Evolutionary conservation across 2,113 vertebrate genomes (phyloP).

Genomic region (Emberiza fucata): DNA sequence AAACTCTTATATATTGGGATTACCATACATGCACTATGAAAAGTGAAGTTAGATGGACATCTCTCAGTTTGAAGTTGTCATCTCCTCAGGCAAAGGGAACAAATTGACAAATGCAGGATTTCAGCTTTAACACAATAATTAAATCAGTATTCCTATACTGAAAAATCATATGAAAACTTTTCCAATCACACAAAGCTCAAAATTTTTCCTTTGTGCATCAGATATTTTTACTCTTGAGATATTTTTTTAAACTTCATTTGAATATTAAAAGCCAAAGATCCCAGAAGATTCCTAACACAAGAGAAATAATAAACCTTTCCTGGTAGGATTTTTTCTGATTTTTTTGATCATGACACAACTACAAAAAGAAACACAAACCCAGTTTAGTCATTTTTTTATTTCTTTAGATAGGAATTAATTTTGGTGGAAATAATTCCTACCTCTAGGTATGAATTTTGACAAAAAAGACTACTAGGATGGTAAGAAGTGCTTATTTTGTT

Average conservation of each 20-base stretch:
- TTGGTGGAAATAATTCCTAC: not conserved
- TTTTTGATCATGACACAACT: not conserved
- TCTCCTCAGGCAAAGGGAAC: not conserved
- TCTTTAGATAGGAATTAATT: not conserved
- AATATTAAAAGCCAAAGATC: not conserved
- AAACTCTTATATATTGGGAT: not conserved
- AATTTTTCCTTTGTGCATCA: not conserved
- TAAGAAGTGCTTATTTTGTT: not conserved
- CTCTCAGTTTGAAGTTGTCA: not conserved
- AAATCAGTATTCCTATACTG: not conserved
- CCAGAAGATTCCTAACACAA: not conserved
- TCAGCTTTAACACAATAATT: not conserved
- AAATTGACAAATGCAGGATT: not conserved
- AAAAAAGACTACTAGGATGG: not conserved
- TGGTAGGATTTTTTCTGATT: not conserved
- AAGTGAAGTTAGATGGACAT: not conserved
- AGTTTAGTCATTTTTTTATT: not conserved
- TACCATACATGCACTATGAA: not conserved
- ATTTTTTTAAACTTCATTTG: not conserved
- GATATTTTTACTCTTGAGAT: not conserved
- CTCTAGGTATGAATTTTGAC: not conserved
- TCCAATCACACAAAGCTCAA: not conserved
- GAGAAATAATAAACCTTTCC: not conserved
- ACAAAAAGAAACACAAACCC: not conserved
- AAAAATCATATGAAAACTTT: not conserved